Evolutionary conservation across 2,113 vertebrate genomes (phyloP).

Genomic region (Isichthys henryi): DNA sequence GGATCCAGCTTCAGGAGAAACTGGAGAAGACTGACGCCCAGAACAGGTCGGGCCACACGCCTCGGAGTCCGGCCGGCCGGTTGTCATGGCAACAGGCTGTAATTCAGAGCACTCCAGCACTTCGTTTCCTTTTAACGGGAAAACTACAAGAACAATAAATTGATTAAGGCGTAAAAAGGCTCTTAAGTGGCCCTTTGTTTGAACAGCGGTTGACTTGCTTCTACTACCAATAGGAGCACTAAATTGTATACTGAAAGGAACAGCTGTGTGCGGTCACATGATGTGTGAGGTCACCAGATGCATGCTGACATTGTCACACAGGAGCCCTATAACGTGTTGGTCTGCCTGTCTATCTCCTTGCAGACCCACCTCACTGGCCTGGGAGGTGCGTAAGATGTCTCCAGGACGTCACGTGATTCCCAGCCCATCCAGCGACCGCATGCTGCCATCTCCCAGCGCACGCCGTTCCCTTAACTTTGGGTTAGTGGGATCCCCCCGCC

Average conservation of each 20-base stretch:
- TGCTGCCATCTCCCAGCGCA: constrained; percentile 75
- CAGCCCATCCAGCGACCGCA: constrained; percentile 84
- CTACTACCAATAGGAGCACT: constrained; percentile 24
- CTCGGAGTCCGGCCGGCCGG: background rate
- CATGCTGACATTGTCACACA: background rate
- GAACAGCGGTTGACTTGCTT: constrained; percentile 39
- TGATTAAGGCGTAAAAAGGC: constrained; percentile 49
- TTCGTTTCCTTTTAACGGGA: constrained; percentile 56
- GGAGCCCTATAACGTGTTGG: background rate
- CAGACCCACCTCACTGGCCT: constrained; percentile 93
- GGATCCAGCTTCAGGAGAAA: constrained; percentile 98
- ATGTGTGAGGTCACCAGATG: background rate
- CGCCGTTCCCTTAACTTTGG: constrained; percentile 85
- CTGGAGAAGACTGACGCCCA: constrained; percentile 96
- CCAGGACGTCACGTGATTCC: constrained; percentile 90
- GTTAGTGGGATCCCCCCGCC: constrained; percentile 49
- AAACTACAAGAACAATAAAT: constrained; percentile 52
- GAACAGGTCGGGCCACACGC: constrained; percentile 72
- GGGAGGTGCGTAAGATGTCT: constrained; percentile 99
- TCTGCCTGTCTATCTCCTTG: background rate
- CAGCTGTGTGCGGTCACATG: background rate
- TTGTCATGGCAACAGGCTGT: constrained; percentile 32
- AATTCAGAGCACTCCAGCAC: constrained; percentile 49
- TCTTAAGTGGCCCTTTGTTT: constrained; percentile 38
- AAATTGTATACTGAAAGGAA: background rate